phyloP scores from a whole-genome alignment of 1,140 invertebrate genomes.

The Calliopsis andreniformis region DNA sequence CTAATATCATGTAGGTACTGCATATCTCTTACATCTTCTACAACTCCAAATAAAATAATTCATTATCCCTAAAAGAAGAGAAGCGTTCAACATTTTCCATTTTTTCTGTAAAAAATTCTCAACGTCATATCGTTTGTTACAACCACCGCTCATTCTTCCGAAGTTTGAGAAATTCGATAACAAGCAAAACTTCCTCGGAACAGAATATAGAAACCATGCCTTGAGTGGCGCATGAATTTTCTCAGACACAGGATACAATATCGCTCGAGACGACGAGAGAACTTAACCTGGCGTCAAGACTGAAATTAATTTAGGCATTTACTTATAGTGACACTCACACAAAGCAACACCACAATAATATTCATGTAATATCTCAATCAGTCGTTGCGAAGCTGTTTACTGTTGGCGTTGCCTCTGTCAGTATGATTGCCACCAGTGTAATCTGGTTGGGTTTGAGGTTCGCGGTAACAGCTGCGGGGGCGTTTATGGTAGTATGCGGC shows the following conservation, averaged over 20 bases:
- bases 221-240: too few species aligned
- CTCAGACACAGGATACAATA: too few species aligned
- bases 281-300: background rate
- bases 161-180: too few species aligned
- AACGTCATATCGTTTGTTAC: too few species aligned
- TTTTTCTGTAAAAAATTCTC: background rate
- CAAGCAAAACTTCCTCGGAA: too few species aligned
- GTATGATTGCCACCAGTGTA: background rate
- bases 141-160: too few species aligned
- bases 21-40: too few species aligned
- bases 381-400: background rate
- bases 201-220: too few species aligned
- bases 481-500: conserved; percentile 33
- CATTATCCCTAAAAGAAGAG: too few species aligned
- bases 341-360: background rate
- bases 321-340: background rate
- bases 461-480: conserved; percentile 21
- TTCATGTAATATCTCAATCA: background rate
- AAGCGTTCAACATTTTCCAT: background rate
- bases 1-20: too few species aligned
- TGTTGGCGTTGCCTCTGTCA: background rate
- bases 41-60: too few species aligned
- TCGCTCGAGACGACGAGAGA: too few species aligned
- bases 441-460: background rate
- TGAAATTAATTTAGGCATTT: background rate